Conservation (phyloP, 1,140 invertebrate species). For the Lepidotrigona ventralis region DNA sequence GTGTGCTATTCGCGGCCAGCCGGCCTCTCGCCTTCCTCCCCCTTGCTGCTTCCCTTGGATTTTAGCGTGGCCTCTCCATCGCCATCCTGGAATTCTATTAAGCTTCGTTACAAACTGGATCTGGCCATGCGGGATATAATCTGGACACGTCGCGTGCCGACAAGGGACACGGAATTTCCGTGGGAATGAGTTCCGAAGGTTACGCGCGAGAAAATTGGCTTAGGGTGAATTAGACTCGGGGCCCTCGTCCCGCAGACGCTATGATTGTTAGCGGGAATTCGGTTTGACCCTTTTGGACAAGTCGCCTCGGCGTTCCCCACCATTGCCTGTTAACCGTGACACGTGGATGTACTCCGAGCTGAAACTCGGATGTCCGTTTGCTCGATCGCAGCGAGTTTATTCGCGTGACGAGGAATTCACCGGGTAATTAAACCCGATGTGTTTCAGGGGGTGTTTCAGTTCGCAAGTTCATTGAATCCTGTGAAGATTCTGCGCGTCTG, state of each 20-base stretch:
- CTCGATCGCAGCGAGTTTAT: no score
- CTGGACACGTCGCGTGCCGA: slow-evolving; percentile 39
- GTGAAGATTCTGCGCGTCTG: no score
- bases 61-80: slow-evolving; percentile 53
- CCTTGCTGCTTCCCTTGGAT: slow-evolving; percentile 41
- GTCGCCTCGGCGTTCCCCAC: no score
- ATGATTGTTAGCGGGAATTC: neutral
- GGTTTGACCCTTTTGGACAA: neutral
- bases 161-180: neutral
- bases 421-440: no score
- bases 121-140: slow-evolving; percentile 22
- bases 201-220: neutral
- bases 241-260: no score
- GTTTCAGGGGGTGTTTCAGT: no score
- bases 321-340: no score
- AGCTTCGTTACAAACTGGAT: slow-evolving; percentile 66
- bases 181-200: neutral
- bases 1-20: slow-evolving; percentile 2
- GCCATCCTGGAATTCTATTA: slow-evolving; percentile 67
- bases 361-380: no score
- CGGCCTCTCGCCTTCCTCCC: neutral
- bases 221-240: neutral
- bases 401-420: no score
- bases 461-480: no score
- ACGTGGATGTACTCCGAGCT: no score